These are phyloP conservation scores for Eilema depressum DNA, from an alignment of 2,888 invertebrate genomes.

Conservation along the genomic window DNA sequence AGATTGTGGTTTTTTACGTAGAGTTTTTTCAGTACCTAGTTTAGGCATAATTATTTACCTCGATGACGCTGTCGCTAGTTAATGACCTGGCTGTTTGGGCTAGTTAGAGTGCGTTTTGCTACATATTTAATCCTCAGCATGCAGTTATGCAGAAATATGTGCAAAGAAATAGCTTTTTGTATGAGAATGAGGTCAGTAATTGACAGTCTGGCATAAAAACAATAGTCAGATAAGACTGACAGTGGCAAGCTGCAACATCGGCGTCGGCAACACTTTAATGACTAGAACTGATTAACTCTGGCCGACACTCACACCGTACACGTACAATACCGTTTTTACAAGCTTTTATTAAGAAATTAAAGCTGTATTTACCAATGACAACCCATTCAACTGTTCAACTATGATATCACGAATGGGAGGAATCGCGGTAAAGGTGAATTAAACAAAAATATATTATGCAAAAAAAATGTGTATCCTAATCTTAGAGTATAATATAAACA, in stretches of 20 bases:
- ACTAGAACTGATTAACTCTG: slow-evolving; percentile 49
- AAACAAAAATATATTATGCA: not conserved
- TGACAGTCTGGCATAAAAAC: slow-evolving; percentile 41
- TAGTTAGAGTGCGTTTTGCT: too few relatives aligned
- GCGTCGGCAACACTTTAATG: slow-evolving; percentile 51
- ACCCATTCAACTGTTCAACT: not conserved
- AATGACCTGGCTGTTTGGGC: too few relatives aligned
- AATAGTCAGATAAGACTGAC: slow-evolving; percentile 39
- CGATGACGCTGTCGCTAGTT: too few relatives aligned
- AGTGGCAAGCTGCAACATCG: slow-evolving; percentile 22
- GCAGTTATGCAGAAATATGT: not conserved
- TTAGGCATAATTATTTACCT: too few relatives aligned
- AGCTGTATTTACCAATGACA: not conserved
- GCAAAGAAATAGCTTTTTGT: not conserved
- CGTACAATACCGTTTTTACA: slow-evolving; percentile 1
- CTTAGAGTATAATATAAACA: not conserved
- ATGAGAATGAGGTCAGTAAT: slow-evolving; percentile 39
- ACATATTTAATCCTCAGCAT: too few relatives aligned
- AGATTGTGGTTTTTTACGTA: not conserved
- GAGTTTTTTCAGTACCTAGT: not conserved
- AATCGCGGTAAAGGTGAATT: not conserved
- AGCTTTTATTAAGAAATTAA: too few relatives aligned
- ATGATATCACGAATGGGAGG: not conserved
- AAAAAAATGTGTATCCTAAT: too few relatives aligned
- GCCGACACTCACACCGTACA: slow-evolving; percentile 42